Base-by-base conservation (phyloP, 2,797 vertebrate genomes). In the Pempheris klunzingeri region DNA sequence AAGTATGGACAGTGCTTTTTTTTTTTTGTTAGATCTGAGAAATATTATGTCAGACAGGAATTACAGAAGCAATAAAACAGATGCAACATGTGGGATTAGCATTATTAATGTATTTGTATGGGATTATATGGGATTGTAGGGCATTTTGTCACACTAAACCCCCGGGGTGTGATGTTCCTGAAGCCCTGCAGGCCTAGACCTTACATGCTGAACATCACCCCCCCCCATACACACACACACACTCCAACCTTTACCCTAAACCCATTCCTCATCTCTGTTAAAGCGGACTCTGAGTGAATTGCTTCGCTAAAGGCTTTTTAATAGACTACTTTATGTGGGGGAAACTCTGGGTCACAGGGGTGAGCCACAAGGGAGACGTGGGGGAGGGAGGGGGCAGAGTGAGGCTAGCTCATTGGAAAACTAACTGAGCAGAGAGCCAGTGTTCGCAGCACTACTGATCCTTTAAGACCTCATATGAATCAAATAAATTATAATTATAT, bases 301-400 rank as follows among this genome's bases (percentile, higher is more conserved):
- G 76, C 78, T 55, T 74, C 13, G 30, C 89, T 93, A 92, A 94
- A 91, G 90, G 92, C 90, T 95, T 94, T 94, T 94, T 94, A 94
- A 94, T 93, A 84, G 92, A 93, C 90, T 91, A 86, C 88, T 91
- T 93, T 93, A 91, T 92, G 86, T 78, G 81, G 76, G 28, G 72
- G 66, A 75, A 74, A 80, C 85, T 78, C 81, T n/a, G 72, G 73
- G 76, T 71, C 73, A 80, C 14, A 34, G 66, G 82, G 86, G 85
- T 85, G 82, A 59, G 69, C 89, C 90, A 77, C 78, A 7, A 26
- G 80, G 87, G 90, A 82, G 64, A 50, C 6, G 0, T 34, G 3
- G 36, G 68, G 38, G 70, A 17, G 41, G 63, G 14, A n/a, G 26
- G 30, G 1, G 28, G 44, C 0, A 0, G 41, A 24, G 52, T 66